Base-by-base conservation (phyloP, 2,113 vertebrate species). In the Nymphicus hollandicus region DNA sequence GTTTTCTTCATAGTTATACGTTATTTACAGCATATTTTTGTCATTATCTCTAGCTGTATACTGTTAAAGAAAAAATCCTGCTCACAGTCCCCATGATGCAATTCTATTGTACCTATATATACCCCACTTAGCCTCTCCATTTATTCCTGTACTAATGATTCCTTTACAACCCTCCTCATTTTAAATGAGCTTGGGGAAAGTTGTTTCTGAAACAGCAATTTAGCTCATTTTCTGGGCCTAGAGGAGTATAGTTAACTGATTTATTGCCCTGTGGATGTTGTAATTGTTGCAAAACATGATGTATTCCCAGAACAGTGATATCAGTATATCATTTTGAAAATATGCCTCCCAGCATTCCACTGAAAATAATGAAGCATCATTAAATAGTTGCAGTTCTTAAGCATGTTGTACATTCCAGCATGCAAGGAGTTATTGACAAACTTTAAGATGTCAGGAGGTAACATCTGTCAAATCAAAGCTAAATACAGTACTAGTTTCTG, bases 251-350 rank as follows among this genome's bases (percentile, higher is more conserved):
- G 35, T 80, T 91, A 95, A 94, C 90, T 73, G 89, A 95, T 96
- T 93, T 93, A 95, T 91, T 95, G 88, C 90, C 82, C 90, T 78
- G 31, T 55, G 92, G 94, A 92, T 91, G 71, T 94, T 94, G 92
- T 94, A 96, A 95, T 91, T 88, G 89, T 95, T 93, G 72, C 87
- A 95, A 95, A 96, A 91, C 87, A 96, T 11, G 87, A 94, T 94
- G 94, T 93, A 96, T 94, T 96, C 96, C 94, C 95, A 95, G 56
- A 96, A 86, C 89, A 91, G 85, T 81, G 86, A 78, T 96, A 95
- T 50, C 70, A 91, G 86, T 73, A 78, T 88, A 94, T 88, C 93
- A 90, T 92, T 96, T 93, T 81, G 94, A 95, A 97, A 95, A 95
- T 83, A 86, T 69, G 91, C 82, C 89, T 97, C 72, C 87, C 46